Conservation (phyloP, 2,888 invertebrate species). For the Orthosia incerta region DNA sequence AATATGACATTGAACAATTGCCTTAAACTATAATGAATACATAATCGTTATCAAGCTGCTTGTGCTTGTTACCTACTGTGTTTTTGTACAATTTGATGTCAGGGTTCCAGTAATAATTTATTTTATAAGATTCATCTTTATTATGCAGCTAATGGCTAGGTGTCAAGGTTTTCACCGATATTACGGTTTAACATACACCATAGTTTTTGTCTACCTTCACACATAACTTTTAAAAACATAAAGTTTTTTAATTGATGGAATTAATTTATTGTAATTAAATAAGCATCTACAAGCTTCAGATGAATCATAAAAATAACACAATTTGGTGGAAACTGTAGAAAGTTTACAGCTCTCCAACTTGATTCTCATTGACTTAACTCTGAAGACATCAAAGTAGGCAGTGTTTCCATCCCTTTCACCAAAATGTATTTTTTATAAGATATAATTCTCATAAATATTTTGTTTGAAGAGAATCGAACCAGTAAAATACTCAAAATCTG, state of each 20-base stretch:
- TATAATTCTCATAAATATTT: neutral
- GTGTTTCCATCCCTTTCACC: neutral
- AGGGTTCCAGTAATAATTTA: conserved; percentile 57
- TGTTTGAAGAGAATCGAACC: neutral
- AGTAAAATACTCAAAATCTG: conserved; percentile 1
- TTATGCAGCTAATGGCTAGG: conserved; percentile 51
- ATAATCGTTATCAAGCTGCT: conserved; percentile 17
- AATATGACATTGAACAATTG: conserved; percentile 20
- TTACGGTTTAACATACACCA: conserved; percentile 34
- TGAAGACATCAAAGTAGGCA: neutral
- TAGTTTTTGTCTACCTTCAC: conserved; percentile 4
- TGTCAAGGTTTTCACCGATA: conserved; percentile 43
- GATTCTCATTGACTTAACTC: neutral
- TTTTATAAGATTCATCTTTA: conserved; percentile 61
- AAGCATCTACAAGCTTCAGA: too few species aligned
- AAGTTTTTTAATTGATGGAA: too few species aligned
- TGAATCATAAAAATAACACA: neutral
- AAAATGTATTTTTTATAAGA: neutral
- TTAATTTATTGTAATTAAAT: neutral
- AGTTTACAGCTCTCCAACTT: neutral
- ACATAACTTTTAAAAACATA: too few species aligned
- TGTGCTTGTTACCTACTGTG: conserved; percentile 17
- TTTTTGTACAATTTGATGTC: conserved; percentile 58
- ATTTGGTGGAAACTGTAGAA: neutral
- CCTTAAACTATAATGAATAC: conserved; percentile 14